Base-by-base conservation (phyloP, 2,797 vertebrate species). In the Nannoperca australis region DNA sequence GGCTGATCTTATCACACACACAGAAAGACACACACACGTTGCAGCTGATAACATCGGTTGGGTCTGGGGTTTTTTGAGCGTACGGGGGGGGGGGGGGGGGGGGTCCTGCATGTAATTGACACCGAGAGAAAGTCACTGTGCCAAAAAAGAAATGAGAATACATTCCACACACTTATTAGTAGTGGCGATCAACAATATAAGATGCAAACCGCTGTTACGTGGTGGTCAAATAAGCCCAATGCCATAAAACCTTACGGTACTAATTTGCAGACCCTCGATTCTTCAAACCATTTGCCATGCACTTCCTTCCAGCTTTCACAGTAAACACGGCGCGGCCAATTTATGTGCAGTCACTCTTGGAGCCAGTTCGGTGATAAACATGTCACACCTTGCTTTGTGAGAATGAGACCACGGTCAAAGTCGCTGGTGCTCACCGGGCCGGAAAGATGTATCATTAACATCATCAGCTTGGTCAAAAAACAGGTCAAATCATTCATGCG, bases 1-100 rank as follows among this genome's bases (percentile, higher is more conserved):
- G 76, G 27, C 54, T 72, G 73, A 74, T 71, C 80, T 76, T 73
- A 77, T 89, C 69, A n/a, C 67, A 68, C 67, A 68, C 61, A 80
- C 50, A 74, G 20, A 79, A 4, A 76, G 8, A 58, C 27, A 78
- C 36, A 78, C 55, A 32, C 2, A 40, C 38, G 45, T 58, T 49
- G 40, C 17, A 76, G 50, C 49, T 72, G 84, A 89, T 82, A 67
- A 77, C 61, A 54, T 49, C 70, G 61, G 36, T 8, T 32, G 42
- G 51, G 42, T 71, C 3, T 0, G 20, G 20, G 24, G 24, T 27
- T 49, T 45, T 73, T 3, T 20, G 61, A 68, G 4, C 20, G 47
- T 17, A 18, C 11, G 36, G 14, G 51, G 30, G 20, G 12, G 30
- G 20, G 12, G n/a, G n/a, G 36, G 14, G 51, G 36, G 14, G 51